Percentiles rank a stretch among this genome's conserved stretches.
Conservation (phyloP, 2,113 vertebrate genomes). For the Protomyctophum bolini region DNA sequence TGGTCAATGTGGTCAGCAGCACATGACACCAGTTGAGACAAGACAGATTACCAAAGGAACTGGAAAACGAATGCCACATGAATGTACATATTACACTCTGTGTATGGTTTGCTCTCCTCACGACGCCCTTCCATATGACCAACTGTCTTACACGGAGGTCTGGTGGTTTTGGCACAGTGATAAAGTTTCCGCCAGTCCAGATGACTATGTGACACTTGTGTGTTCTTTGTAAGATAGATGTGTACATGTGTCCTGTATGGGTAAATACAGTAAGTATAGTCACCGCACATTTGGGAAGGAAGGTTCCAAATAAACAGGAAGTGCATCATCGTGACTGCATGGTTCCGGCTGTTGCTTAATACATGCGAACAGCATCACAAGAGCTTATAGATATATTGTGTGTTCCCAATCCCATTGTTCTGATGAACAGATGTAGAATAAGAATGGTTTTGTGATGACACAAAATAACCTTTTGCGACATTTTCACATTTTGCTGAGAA, state of each 20-base stretch:
- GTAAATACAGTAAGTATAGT: slow-evolving; percentile 7
- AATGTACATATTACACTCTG: too few relatives aligned
- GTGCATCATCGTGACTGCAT: slow-evolving; percentile 51
- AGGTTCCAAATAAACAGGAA: slow-evolving; percentile 70
- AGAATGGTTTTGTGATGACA: too few relatives aligned
- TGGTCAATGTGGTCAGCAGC: too few relatives aligned
- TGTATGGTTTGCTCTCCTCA: too few relatives aligned
- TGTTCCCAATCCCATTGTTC: background rate
- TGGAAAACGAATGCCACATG: too few relatives aligned
- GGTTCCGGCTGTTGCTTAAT: slow-evolving; percentile 49
- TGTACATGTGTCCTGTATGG: background rate
- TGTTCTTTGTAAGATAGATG: slow-evolving; percentile 11
- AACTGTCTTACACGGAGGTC: background rate
- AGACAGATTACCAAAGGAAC: too few relatives aligned
- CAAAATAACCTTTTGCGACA: too few relatives aligned
- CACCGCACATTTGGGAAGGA: slow-evolving; percentile 35
- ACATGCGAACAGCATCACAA: slow-evolving; percentile 7
- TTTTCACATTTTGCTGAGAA: too few relatives aligned
- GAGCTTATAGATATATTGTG: slow-evolving; percentile 3
- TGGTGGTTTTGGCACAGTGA: slow-evolving; percentile 4
- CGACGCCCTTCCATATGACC: too few relatives aligned
- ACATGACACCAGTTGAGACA: too few relatives aligned
- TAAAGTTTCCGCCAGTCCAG: background rate
- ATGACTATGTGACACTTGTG: slow-evolving; percentile 9
- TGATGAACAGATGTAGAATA: too few relatives aligned